Base-by-base conservation (phyloP, 2,888 invertebrate species). In the Drosophila fungiperda region DNA sequence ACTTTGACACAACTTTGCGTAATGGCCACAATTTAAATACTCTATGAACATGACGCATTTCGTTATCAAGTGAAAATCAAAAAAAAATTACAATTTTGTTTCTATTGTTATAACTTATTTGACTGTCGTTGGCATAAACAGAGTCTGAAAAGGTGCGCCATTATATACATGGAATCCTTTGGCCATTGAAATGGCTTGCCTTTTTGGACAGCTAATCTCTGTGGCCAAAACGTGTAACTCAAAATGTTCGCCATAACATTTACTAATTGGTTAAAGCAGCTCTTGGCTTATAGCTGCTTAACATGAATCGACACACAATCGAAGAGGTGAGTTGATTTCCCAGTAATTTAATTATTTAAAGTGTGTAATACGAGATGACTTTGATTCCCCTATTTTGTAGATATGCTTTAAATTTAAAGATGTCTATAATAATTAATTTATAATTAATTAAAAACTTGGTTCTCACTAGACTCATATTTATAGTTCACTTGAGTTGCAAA, bases 271-370 rank as follows among this genome's bases (percentile, higher is more conserved):
- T 53, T 70, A 42, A 66, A 50, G 33, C 52, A 48, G 23, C 57
- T 42, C 32, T 38, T 52, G n/a, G 62, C 68, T 78, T 71, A 78
- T 80, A 48, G 64, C 71, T 67, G 71, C 42, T 59, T 64, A 71
- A 59, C 77, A 78, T 78, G 77, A 60, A 68, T n/a, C 45, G 32
- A 32, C 26, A 58, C 40, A n/a, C 26, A 35, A 15, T 55, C 53
- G 12, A 49, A 20, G 26, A 1, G 15, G 6, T n/a, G 12, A 33
- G 12, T 15, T 26, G 12, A 17, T 17, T 42, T 35, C 40, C 20
- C 20, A 23, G 32, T 55, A 15, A 26, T 26, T 42, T 23, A 35
- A 32, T 60, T 62, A 62, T 33, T 35, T 33, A 26, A 33, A 42
- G 53, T 29, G n/a, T 4, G 17, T 58, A 58, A 36, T 32, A 23